These are phyloP conservation scores for Calephelis nemesis DNA, from an alignment of 1,140 invertebrate species.

Conservation along the genomic window DNA sequence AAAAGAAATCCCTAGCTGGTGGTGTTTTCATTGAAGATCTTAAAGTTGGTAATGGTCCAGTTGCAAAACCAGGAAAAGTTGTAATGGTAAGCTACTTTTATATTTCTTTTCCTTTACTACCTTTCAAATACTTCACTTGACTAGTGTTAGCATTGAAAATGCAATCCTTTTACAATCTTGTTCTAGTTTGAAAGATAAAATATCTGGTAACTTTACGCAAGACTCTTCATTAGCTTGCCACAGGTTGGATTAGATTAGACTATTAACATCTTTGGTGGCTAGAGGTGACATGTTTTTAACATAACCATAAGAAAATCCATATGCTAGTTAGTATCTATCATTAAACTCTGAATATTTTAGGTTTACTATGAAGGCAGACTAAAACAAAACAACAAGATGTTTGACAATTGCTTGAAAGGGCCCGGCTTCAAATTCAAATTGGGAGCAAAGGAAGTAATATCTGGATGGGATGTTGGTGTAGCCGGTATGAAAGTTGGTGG, in stretches of 20 bases:
- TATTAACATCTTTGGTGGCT: neutral
- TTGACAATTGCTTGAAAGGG: slow-evolving; percentile 86
- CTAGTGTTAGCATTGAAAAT: too few species aligned
- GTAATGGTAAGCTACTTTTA: slow-evolving; percentile 72
- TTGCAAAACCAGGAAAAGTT: slow-evolving; percentile 89
- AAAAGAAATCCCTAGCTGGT: slow-evolving; percentile 84
- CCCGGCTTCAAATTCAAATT: slow-evolving; percentile 92
- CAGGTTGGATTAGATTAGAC: too few species aligned
- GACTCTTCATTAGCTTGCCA: too few species aligned
- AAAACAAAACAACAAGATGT: slow-evolving; percentile 89
- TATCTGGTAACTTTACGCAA: too few species aligned
- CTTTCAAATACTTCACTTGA: too few species aligned
- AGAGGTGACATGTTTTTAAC: neutral
- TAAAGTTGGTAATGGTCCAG: slow-evolving; percentile 85
- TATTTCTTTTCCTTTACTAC: neutral
- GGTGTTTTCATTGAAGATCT: slow-evolving; percentile 90
- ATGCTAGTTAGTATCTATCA: neutral
- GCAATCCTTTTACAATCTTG: too few species aligned
- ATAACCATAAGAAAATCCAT: neutral
- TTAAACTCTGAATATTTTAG: slow-evolving; percentile 32
- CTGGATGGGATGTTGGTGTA: slow-evolving; percentile 94
- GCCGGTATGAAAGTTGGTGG: slow-evolving; percentile 95
- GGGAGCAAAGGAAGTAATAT: slow-evolving; percentile 92
- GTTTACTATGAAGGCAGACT: slow-evolving; percentile 90
- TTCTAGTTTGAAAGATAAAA: too few species aligned